A percentile compares a stretch with the other conserved stretches of the same genome.
phyloP scores from a whole-genome alignment of 2,888 invertebrate species.

The Athalia circularis region DNA sequence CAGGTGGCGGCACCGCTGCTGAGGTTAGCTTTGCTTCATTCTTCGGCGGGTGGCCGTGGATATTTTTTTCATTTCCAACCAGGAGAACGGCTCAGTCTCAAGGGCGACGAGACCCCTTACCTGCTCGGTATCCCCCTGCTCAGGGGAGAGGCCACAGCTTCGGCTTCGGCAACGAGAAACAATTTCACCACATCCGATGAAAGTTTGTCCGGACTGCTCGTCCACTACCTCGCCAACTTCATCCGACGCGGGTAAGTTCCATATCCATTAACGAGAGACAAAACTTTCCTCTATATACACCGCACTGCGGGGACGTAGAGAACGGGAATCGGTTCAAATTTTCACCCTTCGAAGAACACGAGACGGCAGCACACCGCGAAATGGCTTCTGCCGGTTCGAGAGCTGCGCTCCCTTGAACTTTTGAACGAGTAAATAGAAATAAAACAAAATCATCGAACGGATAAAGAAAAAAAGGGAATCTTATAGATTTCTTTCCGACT shows the following conservation, averaged over 20 bases:
- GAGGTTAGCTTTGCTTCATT: slow-evolving; percentile 87
- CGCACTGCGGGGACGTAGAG: too few relatives aligned
- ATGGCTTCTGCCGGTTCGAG: too few relatives aligned
- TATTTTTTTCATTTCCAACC: slow-evolving; percentile 94
- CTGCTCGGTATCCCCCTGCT: slow-evolving; percentile 88
- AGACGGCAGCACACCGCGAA: too few relatives aligned
- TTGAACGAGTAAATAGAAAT: background rate
- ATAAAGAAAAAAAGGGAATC: background rate
- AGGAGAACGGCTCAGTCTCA: slow-evolving; percentile 88
- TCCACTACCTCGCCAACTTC: slow-evolving; percentile 92
- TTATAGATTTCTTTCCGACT: too few relatives aligned
- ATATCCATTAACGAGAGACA: slow-evolving; percentile 3
- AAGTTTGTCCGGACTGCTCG: slow-evolving; percentile 85
- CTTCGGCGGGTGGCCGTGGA: slow-evolving; percentile 85
- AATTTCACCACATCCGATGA: slow-evolving; percentile 89
- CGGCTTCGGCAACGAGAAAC: slow-evolving; percentile 84
- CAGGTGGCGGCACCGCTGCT: slow-evolving; percentile 92
- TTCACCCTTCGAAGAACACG: too few relatives aligned
- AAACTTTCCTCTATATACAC: background rate
- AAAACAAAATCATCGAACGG: background rate
- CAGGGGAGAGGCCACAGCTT: slow-evolving; percentile 78
- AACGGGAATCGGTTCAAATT: too few relatives aligned
- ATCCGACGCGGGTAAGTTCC: slow-evolving; percentile 88
- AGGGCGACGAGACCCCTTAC: slow-evolving; percentile 91
- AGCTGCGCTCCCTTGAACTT: background rate